phyloP scores from a whole-genome alignment of 1,140 invertebrate genomes.

The Drosophila mayri region DNA sequence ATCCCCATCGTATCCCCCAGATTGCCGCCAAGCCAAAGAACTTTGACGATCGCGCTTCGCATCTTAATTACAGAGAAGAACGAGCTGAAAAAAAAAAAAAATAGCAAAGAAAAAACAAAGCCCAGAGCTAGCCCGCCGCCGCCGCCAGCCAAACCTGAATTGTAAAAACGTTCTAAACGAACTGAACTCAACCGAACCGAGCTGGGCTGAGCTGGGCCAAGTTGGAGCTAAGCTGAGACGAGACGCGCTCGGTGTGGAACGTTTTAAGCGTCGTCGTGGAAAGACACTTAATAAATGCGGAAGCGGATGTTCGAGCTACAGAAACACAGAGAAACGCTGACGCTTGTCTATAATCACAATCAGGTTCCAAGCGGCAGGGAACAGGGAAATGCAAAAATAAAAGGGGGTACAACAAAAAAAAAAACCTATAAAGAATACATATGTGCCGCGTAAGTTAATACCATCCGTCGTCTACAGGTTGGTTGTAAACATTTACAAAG shows the following conservation, averaged over 20 bases:
- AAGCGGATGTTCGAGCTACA: conserved; percentile 83
- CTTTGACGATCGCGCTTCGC: conserved; percentile 81
- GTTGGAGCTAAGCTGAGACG: background rate
- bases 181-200: conserved; percentile 48
- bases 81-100: conserved; percentile 39
- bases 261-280: conserved; percentile 69
- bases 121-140: conserved; percentile 11
- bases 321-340: conserved; percentile 39
- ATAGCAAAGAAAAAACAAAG: conserved; percentile 48
- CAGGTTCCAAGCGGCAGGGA: conserved; percentile 66
- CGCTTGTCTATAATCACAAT: conserved; percentile 72
- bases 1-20: background rate
- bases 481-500: conserved; percentile 31
- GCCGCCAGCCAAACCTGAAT: conserved; percentile 71
- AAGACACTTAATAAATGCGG: conserved; percentile 85
- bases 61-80: conserved; percentile 80
- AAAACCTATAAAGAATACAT: conserved; percentile 12
- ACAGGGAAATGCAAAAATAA: conserved; percentile 50
- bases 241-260: conserved; percentile 46
- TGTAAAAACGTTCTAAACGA: conserved; percentile 82
- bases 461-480: conserved; percentile 33
- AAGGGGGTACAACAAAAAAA: background rate
- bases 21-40: conserved; percentile 55
- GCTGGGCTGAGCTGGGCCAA: conserved; percentile 13
- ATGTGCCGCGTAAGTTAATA: conserved; percentile 34